Percentiles rank a stretch among this genome's conserved stretches.
These are phyloP conservation scores for Coptotermes formosanus DNA, from an alignment of 1,140 invertebrate genomes.

Conservation along the genomic window DNA sequence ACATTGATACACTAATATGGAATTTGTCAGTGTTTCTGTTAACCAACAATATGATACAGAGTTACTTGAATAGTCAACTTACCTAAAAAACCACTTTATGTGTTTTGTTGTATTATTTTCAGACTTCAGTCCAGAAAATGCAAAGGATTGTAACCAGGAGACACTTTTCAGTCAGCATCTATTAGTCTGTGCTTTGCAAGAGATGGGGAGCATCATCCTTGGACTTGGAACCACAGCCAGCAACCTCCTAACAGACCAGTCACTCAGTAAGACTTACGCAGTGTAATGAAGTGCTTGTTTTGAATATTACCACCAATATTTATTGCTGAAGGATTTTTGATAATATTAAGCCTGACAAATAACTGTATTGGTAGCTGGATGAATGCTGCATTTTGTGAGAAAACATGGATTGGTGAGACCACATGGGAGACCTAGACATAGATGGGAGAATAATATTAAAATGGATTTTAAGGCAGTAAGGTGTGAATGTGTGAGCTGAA, in stretches of 20 bases:
- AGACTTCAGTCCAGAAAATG: conserved; percentile 87
- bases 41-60: background rate
- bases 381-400: too few relatives aligned
- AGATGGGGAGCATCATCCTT: conserved; percentile 80
- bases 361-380: too few relatives aligned
- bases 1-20: too few relatives aligned
- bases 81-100: background rate
- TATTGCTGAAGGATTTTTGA: too few relatives aligned
- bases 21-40: conserved; percentile 18
- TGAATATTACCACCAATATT: too few relatives aligned
- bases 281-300: too few relatives aligned
- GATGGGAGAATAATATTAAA: too few relatives aligned
- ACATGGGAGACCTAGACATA: too few relatives aligned
- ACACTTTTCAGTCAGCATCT: conserved; percentile 92
- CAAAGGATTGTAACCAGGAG: conserved; percentile 80
- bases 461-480: too few relatives aligned
- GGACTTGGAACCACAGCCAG: conserved; percentile 89
- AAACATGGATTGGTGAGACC: too few relatives aligned
- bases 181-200: conserved; percentile 90
- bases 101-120: conserved; percentile 34
- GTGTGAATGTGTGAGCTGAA: too few relatives aligned
- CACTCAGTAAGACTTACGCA: conserved; percentile 60
- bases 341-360: too few relatives aligned
- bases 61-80: background rate
- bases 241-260: conserved; percentile 82